A percentile compares a stretch with the other conserved stretches of the same genome.
phyloP scores from a whole-genome alignment of 37 sponge, comb jelly and placozoan species.

The Halisarca cf. caerulea region DNA sequence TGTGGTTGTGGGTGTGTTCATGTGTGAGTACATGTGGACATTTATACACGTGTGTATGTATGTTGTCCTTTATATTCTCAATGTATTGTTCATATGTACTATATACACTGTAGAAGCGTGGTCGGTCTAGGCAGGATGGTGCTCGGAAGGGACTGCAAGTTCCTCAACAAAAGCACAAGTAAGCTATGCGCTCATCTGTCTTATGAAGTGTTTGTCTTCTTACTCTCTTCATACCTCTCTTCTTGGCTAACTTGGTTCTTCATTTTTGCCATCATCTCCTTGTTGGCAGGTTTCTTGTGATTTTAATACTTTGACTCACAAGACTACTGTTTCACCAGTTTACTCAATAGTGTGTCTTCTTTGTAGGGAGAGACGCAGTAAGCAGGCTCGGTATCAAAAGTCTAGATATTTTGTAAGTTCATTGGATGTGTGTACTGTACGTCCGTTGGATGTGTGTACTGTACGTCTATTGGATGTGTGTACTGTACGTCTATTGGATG shows the following conservation, averaged over 20 bases:
- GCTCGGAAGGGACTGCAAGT: conserved; percentile 3
- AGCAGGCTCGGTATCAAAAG: conserved; percentile 8
- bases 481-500: too few species aligned
- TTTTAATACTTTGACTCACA: too few species aligned
- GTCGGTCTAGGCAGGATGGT: not conserved
- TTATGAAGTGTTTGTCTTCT: too few species aligned
- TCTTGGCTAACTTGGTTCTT: too few species aligned
- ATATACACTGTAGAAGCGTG: not conserved
- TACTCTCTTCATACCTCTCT: too few species aligned
- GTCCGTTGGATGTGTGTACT: too few species aligned
- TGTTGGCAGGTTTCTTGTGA: too few species aligned
- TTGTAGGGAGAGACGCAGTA: conserved; percentile 10
- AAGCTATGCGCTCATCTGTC: too few species aligned
- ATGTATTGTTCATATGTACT: not conserved
- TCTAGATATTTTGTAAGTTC: conserved; percentile 18
- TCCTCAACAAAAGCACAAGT: conserved; percentile 8
- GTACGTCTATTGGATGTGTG: too few species aligned
- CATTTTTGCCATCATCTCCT: not conserved
- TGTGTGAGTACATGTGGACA: not conserved
- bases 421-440: not conserved
- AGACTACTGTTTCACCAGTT: too few species aligned
- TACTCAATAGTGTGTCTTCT: not conserved
- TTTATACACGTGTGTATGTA: not conserved
- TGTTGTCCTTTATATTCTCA: too few species aligned
- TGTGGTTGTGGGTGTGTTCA: not conserved